Evolutionary conservation across 1,140 invertebrate genomes (phyloP).

Genomic region (Mesaphorura yosii): DNA sequence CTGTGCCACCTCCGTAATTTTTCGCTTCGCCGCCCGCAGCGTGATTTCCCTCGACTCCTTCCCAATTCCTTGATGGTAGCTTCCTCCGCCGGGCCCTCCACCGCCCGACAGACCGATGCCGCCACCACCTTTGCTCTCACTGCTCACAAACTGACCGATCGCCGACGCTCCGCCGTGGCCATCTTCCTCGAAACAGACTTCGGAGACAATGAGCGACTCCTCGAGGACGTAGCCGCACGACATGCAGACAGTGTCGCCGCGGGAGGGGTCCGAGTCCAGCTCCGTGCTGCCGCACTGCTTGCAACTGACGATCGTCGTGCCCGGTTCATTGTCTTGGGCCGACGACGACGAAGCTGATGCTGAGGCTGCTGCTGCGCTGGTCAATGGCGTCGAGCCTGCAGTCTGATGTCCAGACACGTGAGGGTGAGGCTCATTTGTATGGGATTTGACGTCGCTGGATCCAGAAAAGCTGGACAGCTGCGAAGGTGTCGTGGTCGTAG

Average conservation of each 20-base stretch:
- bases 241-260: slow-evolving; percentile 92
- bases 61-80: slow-evolving; percentile 65
- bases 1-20: slow-evolving; percentile 63
- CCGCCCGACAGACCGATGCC: slow-evolving; percentile 44
- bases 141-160: slow-evolving; percentile 84
- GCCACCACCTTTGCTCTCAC: slow-evolving; percentile 69
- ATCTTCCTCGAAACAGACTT: slow-evolving; percentile 90
- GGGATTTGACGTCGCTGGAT: too few species aligned
- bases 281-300: slow-evolving; percentile 87
- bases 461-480: too few species aligned
- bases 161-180: slow-evolving; percentile 72
- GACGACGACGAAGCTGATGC: too few species aligned
- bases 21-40: slow-evolving; percentile 69
- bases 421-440: too few species aligned
- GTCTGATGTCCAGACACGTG: too few species aligned
- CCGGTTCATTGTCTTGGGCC: too few species aligned
- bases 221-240: slow-evolving; percentile 91
- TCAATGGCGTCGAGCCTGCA: too few species aligned
- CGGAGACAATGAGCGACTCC: slow-evolving; percentile 90
- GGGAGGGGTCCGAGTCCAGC: slow-evolving; percentile 78
- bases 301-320: too few species aligned
- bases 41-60: slow-evolving; percentile 84
- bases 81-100: slow-evolving; percentile 64
- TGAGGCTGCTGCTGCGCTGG: too few species aligned
- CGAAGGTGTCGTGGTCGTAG: too few species aligned